Percentiles rank a stretch among this genome's conserved stretches.
Conservation (phyloP, 2,797 vertebrate genomes). For the Coregonus sp. region DNA sequence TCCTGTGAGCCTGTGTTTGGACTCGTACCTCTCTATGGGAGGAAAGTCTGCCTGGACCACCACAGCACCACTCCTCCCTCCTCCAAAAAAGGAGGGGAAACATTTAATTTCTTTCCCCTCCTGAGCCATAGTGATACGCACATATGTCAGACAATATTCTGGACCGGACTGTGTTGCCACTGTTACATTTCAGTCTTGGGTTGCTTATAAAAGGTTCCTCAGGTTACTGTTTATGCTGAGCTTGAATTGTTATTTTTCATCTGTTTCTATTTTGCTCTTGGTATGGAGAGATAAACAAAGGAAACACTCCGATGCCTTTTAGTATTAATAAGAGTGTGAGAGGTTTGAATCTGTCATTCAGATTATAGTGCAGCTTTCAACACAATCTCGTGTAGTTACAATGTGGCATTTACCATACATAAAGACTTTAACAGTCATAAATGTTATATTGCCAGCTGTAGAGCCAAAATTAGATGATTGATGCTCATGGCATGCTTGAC, state of each 20-base stretch:
- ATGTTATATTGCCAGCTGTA: background rate
- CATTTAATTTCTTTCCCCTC: constrained; percentile 41
- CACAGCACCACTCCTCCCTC: constrained; percentile 31
- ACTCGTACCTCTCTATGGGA: constrained; percentile 44
- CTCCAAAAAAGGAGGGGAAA: constrained; percentile 77
- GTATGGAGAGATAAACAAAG: background rate
- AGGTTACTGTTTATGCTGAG: background rate
- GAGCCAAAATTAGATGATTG: constrained; percentile 21
- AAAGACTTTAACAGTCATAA: background rate
- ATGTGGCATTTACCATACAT: background rate
- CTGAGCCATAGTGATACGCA: constrained; percentile 42
- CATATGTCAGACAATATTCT: constrained; percentile 8
- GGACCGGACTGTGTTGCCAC: constrained; percentile 9
- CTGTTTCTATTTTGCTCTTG: constrained; percentile 26
- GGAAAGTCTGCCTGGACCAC: constrained; percentile 41
- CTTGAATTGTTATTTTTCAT: constrained; percentile 33
- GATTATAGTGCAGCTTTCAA: background rate
- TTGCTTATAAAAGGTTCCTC: background rate
- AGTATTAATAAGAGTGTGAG: background rate
- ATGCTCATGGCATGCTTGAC: constrained; percentile 40
- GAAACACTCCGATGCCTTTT: background rate
- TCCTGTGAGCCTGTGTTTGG: constrained; percentile 30
- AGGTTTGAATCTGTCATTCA: background rate
- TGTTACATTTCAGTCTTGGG: background rate
- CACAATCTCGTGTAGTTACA: no score